Evolutionary conservation across 2,797 vertebrate species (phyloP).

Genomic region (Ctenosaura bakeri): DNA sequence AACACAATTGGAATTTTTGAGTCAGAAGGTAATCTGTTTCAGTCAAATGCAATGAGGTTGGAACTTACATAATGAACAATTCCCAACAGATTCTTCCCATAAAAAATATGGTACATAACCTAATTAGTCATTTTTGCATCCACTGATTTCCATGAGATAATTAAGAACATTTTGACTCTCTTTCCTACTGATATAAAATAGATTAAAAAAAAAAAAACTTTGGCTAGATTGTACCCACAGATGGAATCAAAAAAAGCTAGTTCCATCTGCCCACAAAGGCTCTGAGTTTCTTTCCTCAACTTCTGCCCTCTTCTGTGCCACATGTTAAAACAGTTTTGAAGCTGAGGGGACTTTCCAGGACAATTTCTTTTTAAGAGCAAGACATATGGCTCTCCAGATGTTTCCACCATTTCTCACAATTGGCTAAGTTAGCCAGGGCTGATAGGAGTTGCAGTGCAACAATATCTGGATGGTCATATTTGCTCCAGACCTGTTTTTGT

Average conservation of each 20-base stretch:
- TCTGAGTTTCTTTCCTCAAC: not conserved
- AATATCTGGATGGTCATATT: not conserved
- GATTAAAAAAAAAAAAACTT: not conserved
- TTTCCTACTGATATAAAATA: not conserved
- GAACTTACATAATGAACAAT: not conserved
- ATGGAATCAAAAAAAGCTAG: not conserved
- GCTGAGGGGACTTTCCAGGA: no score
- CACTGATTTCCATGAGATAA: not conserved
- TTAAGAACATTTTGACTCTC: not conserved
- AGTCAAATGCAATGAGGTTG: not conserved
- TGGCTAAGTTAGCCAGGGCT: not conserved
- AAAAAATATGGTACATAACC: not conserved
- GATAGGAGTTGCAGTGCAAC: not conserved
- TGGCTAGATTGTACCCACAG: not conserved
- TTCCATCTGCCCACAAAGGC: not conserved
- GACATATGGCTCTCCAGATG: not conserved
- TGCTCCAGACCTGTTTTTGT: not conserved
- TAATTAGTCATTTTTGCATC: not conserved
- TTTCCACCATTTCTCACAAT: not conserved
- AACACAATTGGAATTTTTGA: not conserved
- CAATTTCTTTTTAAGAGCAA: not conserved
- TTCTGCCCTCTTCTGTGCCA: not conserved
- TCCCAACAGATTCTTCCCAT: not conserved
- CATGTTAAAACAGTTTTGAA: not conserved
- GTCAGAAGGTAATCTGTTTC: not conserved